Percentiles rank a stretch among this genome's conserved stretches.
phyloP scores from a whole-genome alignment of 2,888 invertebrate genomes.

The Cordilura impudica region DNA sequence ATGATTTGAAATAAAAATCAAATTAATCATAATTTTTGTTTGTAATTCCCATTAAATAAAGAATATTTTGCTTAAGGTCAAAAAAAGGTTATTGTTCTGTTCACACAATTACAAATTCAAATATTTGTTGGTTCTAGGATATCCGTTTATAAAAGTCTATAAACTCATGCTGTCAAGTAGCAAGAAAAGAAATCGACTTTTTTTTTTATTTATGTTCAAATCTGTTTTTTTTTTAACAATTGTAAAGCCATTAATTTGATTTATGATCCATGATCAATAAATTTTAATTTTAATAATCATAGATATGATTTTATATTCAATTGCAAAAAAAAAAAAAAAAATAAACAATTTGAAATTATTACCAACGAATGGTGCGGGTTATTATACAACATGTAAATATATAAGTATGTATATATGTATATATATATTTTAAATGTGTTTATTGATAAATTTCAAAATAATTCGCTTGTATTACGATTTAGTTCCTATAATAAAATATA shows the following conservation, averaged over 20 bases:
- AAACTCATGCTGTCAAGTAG: neutral
- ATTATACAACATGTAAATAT: too few relatives aligned
- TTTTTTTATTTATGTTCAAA: neutral
- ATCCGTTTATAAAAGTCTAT: conserved; percentile 36
- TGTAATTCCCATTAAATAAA: conserved; percentile 25
- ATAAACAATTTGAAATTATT: neutral
- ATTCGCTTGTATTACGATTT: neutral
- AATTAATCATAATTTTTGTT: conserved; percentile 55
- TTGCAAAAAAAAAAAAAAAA: neutral
- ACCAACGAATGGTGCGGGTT: neutral
- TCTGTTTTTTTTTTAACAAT: conserved; percentile 32
- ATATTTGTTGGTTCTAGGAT: conserved; percentile 37
- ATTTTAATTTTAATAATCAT: conserved; percentile 31
- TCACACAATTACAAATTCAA: neutral
- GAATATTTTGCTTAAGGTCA: conserved; percentile 46
- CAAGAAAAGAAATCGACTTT: neutral
- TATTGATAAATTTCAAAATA: neutral
- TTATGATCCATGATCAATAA: conserved; percentile 54
- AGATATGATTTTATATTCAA: neutral
- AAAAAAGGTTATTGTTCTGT: conserved; percentile 52
- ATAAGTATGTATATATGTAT: too few relatives aligned
- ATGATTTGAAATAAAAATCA: conserved; percentile 4
- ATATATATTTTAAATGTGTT: neutral
- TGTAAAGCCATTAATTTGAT: conserved; percentile 51
- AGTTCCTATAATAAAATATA: neutral